Evolutionary conservation across 2,888 invertebrate genomes (phyloP).

Genomic region (Orthosia incerta): DNA sequence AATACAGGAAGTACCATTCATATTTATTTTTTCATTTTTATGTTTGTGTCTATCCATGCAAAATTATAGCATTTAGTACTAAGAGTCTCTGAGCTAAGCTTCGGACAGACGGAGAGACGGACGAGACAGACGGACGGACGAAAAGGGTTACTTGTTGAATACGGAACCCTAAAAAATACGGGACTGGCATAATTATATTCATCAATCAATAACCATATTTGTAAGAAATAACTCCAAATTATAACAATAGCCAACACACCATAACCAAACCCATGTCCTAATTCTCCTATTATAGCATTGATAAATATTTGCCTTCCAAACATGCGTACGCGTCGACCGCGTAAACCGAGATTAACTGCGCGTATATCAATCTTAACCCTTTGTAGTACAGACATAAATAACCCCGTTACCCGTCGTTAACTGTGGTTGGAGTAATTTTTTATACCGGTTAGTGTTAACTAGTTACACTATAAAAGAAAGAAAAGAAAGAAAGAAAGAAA

Average conservation of each 20-base stretch:
- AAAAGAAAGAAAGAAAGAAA: too few species aligned
- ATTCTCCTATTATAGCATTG: neutral
- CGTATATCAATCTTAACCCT: constrained; percentile 64
- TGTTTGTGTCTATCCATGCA: too few species aligned
- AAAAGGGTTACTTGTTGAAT: too few species aligned
- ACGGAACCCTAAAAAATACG: too few species aligned
- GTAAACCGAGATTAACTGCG: constrained; percentile 63
- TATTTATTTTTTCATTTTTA: too few species aligned
- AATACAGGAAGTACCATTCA: too few species aligned
- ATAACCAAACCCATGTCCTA: constrained; percentile 36
- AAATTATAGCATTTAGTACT: too few species aligned
- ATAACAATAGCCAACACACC: constrained; percentile 16
- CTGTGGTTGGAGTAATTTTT: constrained; percentile 61
- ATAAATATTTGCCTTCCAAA: constrained; percentile 59
- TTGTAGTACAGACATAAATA: constrained; percentile 65
- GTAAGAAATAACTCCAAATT: neutral
- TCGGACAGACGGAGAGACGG: too few species aligned
- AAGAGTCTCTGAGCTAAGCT: too few species aligned
- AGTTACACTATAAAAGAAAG: constrained; percentile 25
- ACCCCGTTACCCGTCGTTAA: constrained; percentile 54
- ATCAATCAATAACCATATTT: neutral
- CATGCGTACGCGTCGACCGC: constrained; percentile 52
- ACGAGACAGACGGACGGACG: too few species aligned
- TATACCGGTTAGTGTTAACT: constrained; percentile 59
- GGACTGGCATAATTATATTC: neutral